A percentile compares a stretch with the other conserved stretches of the same genome.
phyloP scores from a whole-genome alignment of 2,113 vertebrate genomes.

The Silurus meridionalis region DNA sequence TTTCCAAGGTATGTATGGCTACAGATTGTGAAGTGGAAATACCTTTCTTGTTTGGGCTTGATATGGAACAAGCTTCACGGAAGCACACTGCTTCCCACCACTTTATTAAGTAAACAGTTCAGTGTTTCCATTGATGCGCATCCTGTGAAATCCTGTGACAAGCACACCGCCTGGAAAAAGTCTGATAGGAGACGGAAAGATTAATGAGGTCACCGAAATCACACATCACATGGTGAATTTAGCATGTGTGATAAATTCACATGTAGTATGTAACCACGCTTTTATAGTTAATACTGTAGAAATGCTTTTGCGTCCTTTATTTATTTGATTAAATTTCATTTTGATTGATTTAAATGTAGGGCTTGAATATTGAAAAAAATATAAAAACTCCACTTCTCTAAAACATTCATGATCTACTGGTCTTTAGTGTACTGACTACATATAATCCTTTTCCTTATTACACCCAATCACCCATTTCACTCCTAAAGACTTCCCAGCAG shows the following conservation, averaged over 20 bases:
- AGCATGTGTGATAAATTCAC: not conserved
- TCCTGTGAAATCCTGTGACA: not conserved
- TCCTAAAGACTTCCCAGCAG: not conserved
- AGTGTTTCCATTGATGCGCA: constrained; percentile 13
- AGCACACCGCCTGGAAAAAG: not conserved
- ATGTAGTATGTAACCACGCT: not conserved
- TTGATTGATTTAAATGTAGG: too few species aligned
- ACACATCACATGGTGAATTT: too few species aligned
- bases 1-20: not conserved
- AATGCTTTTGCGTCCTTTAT: too few species aligned
- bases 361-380: too few species aligned
- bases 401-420: too few species aligned
- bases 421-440: too few species aligned
- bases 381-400: too few species aligned
- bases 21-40: constrained; percentile 3
- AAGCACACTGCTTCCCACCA: constrained; percentile 5
- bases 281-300: too few species aligned
- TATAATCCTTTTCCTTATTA: not conserved
- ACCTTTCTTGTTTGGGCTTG: not conserved
- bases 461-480: not conserved
- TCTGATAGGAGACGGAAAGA: not conserved
- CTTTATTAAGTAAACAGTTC: not conserved
- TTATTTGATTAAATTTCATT: too few species aligned
- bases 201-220: not conserved
- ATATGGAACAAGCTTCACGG: constrained; percentile 12